Evolutionary conservation across 2,888 invertebrate species (phyloP).

Genomic region (Hydrotaea diabolus): DNA sequence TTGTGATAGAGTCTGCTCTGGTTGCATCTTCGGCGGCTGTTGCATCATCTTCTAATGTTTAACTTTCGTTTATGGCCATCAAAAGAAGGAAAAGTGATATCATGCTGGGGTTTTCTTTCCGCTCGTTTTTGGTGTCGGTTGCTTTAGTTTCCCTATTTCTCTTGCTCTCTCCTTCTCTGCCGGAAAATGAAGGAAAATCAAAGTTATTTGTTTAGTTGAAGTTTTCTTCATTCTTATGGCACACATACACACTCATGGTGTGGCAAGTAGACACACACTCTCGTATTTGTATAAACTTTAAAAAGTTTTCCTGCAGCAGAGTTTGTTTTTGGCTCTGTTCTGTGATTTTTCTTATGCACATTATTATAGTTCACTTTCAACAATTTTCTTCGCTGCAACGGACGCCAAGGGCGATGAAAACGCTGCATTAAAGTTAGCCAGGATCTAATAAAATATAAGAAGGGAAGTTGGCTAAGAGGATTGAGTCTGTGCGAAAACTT

Average conservation of each 20-base stretch:
- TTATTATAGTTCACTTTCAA: slow-evolving; percentile 37
- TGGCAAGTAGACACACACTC: not conserved
- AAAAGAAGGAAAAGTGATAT: slow-evolving; percentile 59
- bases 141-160: not conserved
- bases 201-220: slow-evolving; percentile 17
- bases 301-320: not conserved
- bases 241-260: not conserved
- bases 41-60: slow-evolving; percentile 15
- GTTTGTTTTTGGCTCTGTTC: not conserved
- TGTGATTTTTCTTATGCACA: not conserved
- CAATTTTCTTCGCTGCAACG: slow-evolving; percentile 7
- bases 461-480: slow-evolving; percentile 25
- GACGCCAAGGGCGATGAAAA: slow-evolving; percentile 2
- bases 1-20: not conserved
- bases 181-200: slow-evolving; percentile 8
- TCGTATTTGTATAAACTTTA: not conserved
- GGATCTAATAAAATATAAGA: slow-evolving; percentile 31
- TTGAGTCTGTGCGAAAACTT: not conserved
- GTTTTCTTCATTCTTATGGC: not conserved
- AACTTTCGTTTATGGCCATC: slow-evolving; percentile 54
- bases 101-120: slow-evolving; percentile 43
- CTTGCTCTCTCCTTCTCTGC: too few species aligned
- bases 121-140: not conserved
- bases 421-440: not conserved
- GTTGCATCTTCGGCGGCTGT: not conserved